Conservation (phyloP, 1,140 invertebrate species). For the Acromyrmex charruanus region DNA sequence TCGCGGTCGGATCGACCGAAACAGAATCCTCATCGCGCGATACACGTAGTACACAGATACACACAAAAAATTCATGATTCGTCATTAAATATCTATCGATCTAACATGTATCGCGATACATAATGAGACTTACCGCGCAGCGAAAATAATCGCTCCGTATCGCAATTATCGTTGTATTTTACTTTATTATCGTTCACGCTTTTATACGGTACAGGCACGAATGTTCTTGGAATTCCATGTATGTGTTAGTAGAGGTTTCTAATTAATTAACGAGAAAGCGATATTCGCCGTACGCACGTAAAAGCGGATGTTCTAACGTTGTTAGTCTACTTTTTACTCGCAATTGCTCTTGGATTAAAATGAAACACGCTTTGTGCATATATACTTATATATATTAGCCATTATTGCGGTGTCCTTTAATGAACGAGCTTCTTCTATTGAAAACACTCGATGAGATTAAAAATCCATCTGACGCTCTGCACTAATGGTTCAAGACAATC, state of each 20-base stretch:
- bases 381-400: neutral
- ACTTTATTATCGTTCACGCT: neutral
- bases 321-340: conserved; percentile 33
- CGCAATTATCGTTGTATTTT: conserved; percentile 3
- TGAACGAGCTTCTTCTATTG: neutral
- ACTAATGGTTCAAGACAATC: neutral
- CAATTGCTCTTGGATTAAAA: conserved; percentile 68
- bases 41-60: neutral
- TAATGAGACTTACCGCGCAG: neutral
- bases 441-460: neutral
- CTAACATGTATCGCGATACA: neutral
- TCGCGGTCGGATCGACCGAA: neutral
- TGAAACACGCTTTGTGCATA: neutral
- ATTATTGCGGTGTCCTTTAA: neutral
- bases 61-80: neutral
- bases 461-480: neutral
- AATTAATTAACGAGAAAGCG: conserved; percentile 58
- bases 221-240: neutral
- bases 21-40: neutral
- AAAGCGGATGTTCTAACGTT: neutral
- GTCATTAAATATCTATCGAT: conserved; percentile 19
- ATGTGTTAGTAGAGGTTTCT: conserved; percentile 20
- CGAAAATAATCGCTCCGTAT: conserved; percentile 6
- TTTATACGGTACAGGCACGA: conserved; percentile 33
- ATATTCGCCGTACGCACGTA: neutral